These are phyloP conservation scores for Augochlorella aurata DNA, from an alignment of 2,888 invertebrate genomes.

Conservation along the genomic window DNA sequence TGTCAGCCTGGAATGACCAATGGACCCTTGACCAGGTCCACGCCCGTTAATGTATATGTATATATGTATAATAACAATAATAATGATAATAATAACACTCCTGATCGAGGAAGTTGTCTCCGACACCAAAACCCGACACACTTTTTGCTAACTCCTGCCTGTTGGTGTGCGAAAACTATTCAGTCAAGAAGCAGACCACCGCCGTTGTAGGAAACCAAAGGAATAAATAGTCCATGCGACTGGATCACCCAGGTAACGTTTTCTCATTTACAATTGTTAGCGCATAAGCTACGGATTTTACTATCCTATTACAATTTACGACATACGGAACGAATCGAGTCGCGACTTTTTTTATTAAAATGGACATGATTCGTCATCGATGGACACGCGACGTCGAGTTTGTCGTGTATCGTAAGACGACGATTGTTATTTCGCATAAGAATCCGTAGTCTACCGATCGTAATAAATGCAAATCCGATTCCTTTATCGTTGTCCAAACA, in stretches of 20 bases:
- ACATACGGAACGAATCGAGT: not conserved
- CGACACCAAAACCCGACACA: slow-evolving; percentile 37
- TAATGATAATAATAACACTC: slow-evolving; percentile 15
- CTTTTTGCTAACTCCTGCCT: slow-evolving; percentile 73
- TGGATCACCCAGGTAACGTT: slow-evolving; percentile 58
- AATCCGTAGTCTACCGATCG: no score
- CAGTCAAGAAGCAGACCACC: slow-evolving; percentile 56
- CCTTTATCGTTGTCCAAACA: no score
- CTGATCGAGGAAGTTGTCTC: slow-evolving; percentile 53
- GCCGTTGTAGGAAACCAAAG: not conserved
- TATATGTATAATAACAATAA: slow-evolving; percentile 8
- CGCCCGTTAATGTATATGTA: slow-evolving; percentile 21
- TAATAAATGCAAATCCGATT: no score
- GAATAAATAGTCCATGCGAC: not conserved
- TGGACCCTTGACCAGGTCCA: not conserved
- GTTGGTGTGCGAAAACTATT: slow-evolving; percentile 71
- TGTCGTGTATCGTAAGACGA: not conserved
- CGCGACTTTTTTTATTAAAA: not conserved
- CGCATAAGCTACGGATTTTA: not conserved
- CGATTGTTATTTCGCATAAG: no score
- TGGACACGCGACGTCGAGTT: slow-evolving; percentile 2
- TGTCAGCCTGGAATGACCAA: slow-evolving; percentile 62
- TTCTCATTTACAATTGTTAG: not conserved
- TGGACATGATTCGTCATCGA: not conserved
- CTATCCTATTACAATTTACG: not conserved